phyloP scores from a whole-genome alignment of 2,888 invertebrate genomes.

The Cordylochernes scorpioides region DNA sequence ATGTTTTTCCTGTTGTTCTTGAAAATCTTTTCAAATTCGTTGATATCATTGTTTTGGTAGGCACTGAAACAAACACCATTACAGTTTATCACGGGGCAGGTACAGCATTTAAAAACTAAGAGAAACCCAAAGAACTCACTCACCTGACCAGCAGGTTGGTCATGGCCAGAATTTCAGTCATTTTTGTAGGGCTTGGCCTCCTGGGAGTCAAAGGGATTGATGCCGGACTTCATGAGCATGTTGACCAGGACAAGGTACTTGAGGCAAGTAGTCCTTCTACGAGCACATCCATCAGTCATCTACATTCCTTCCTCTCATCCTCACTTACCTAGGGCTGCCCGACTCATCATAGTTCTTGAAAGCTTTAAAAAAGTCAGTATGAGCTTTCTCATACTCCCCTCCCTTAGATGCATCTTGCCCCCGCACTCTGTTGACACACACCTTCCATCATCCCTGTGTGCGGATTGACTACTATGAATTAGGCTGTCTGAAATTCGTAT shows the following conservation, averaged over 20 bases:
- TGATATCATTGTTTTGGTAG: slow-evolving; percentile 93
- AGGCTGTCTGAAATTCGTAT: no score
- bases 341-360: slow-evolving; percentile 99
- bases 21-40: slow-evolving; percentile 85
- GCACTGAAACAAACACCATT: slow-evolving; percentile 41
- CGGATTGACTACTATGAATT: no score
- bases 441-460: no score
- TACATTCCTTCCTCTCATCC: no score
- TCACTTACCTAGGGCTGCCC: slow-evolving; percentile 50
- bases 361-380: slow-evolving; percentile 97
- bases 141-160: slow-evolving; percentile 66
- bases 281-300: no score
- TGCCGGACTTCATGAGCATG: slow-evolving; percentile 65
- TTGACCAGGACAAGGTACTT: slow-evolving; percentile 94
- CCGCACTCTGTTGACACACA: slow-evolving; percentile 79
- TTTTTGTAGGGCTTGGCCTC: slow-evolving; percentile 99
- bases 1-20: slow-evolving; percentile 68
- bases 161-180: slow-evolving; percentile 96
- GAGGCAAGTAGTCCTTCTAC: slow-evolving; percentile 61
- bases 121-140: no score
- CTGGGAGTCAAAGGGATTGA: slow-evolving; percentile 97
- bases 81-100: no score
- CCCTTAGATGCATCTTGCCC: slow-evolving; percentile 95
- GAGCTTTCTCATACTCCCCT: slow-evolving; percentile 94
- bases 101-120: no score